A percentile compares a stretch with the other conserved stretches of the same genome.
Evolutionary conservation across 2,113 vertebrate species (phyloP).

Genomic region (Eidolon helvum): DNA sequence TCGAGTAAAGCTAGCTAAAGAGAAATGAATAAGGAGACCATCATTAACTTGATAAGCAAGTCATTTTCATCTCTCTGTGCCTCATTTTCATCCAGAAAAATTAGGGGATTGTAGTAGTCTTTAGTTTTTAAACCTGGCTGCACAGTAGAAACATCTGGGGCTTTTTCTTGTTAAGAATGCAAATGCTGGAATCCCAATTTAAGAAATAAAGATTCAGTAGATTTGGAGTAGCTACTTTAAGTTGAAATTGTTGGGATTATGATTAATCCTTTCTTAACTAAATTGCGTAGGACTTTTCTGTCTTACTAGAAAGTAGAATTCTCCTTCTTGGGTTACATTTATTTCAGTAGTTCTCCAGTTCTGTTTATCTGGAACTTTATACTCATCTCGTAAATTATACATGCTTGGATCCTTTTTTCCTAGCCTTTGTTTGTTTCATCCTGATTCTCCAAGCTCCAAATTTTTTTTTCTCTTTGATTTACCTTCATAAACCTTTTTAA

Average conservation of each 20-base stretch:
- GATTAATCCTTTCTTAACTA: neutral
- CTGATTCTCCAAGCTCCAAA: neutral
- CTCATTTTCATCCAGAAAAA: neutral
- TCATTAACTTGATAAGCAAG: neutral
- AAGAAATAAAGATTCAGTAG: neutral
- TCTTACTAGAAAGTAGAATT: neutral
- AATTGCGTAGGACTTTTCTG: neutral
- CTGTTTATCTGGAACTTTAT: neutral
- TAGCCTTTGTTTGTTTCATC: neutral
- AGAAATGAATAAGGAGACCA: neutral
- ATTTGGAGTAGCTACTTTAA: neutral
- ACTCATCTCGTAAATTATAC: neutral
- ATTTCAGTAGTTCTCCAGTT: neutral
- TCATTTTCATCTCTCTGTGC: conserved; percentile 13
- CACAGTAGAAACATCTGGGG: neutral
- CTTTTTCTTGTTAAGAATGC: neutral
- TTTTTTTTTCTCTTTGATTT: neutral
- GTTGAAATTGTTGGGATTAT: neutral
- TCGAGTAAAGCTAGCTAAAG: neutral
- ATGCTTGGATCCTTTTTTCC: neutral
- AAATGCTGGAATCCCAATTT: neutral
- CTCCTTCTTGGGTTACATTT: neutral
- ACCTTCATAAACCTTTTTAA: neutral
- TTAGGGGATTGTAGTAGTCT: neutral
- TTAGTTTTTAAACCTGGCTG: neutral